Conservation (phyloP, 2,888 invertebrate species). For the Piscicola geometra region DNA sequence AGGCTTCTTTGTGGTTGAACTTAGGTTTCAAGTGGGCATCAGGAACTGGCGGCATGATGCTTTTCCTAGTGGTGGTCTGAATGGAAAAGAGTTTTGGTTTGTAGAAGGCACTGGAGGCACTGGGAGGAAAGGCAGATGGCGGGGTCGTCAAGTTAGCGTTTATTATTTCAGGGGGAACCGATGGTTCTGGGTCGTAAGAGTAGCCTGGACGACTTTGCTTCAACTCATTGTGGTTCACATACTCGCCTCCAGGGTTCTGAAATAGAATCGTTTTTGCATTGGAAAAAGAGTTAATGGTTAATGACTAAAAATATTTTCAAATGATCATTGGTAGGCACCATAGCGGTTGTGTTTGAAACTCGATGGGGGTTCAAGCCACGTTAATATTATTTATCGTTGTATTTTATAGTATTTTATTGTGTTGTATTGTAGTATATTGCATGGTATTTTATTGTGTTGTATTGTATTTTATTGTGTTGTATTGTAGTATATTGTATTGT, state of each 20-base stretch:
- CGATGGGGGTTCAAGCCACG: too few species aligned
- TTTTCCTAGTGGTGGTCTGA: background rate
- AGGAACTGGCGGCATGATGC: background rate
- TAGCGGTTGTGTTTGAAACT: too few species aligned
- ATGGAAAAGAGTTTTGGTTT: background rate
- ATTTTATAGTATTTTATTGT: too few species aligned
- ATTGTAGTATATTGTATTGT: too few species aligned
- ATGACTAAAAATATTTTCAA: too few species aligned
- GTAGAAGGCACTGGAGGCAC: background rate
- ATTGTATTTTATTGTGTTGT: too few species aligned
- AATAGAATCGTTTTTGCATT: too few species aligned
- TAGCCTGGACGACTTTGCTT: background rate
- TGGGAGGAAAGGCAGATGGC: background rate
- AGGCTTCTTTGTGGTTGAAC: background rate
- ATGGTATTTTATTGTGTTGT: too few species aligned
- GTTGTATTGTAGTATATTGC: too few species aligned
- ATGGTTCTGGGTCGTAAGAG: background rate
- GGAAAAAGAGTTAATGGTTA: too few species aligned
- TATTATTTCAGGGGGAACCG: background rate
- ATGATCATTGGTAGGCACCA: too few species aligned
- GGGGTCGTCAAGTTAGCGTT: slow-evolving; percentile 1
- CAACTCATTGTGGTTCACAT: background rate
- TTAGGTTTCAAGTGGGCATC: background rate
- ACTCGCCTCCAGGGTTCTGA: background rate
- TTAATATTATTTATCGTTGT: too few species aligned